Conservation (phyloP, 2,888 invertebrate genomes). For the Nymphalis c-album region DNA sequence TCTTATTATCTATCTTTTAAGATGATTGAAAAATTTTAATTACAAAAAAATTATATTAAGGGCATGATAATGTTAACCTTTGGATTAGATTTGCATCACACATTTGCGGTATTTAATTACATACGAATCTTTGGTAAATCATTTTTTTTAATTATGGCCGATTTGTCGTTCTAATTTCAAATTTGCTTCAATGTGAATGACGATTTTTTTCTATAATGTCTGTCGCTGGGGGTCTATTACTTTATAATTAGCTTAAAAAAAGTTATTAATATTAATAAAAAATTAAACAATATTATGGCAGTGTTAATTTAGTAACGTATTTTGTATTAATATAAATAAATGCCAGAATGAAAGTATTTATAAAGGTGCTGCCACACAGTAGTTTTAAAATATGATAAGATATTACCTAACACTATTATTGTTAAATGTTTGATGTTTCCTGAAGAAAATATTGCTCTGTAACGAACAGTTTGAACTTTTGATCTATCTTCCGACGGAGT, state of each 20-base stretch:
- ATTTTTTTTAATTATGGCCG: too few species aligned
- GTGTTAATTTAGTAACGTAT: neutral
- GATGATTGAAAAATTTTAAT: conserved; percentile 6
- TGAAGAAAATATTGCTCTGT: too few species aligned
- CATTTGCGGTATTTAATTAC: neutral
- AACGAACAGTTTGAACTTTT: too few species aligned
- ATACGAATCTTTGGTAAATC: neutral
- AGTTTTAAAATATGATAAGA: too few species aligned
- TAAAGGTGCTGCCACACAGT: too few species aligned
- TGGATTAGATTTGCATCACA: neutral
- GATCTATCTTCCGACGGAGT: too few species aligned
- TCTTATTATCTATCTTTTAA: conserved; percentile 5
- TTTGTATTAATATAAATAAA: neutral
- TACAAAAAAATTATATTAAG: neutral
- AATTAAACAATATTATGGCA: neutral
- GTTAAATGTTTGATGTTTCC: too few species aligned
- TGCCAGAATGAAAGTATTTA: too few species aligned
- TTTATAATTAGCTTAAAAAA: neutral
- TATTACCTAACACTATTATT: too few species aligned
- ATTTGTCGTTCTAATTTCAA: too few species aligned
- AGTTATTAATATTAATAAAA: neutral
- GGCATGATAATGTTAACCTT: too few species aligned
- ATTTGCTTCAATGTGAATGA: neutral
- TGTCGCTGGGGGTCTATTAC: neutral
- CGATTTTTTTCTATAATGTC: neutral